Evolutionary conservation across 1,140 invertebrate species (phyloP), one percentile per base, ranked within the genome.

Genomic region (Scaptomyza montana): DNA sequence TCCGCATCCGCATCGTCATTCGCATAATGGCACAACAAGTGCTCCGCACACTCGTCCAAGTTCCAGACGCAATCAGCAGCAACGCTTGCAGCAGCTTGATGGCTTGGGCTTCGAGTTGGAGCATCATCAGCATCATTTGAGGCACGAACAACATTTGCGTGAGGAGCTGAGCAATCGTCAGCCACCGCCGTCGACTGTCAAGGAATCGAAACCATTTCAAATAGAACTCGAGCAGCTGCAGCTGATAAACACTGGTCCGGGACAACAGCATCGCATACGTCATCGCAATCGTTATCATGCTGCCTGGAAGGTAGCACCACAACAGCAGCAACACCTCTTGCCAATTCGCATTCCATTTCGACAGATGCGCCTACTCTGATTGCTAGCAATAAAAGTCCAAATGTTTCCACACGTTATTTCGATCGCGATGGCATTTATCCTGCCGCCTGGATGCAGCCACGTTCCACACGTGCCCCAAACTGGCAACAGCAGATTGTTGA

Each of bases 261-360:
- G 76, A 8, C 54, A 89, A 47, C 84, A 89, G 47, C 84, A 89
- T 56, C 84, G 90, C 49, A 75, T 89, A 66, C 73, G 84, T 9
- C 84, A 89, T 49, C 86, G 90, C 39, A 89, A 89, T 62, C 84
- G 80, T 0, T 86, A 90, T 43, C 84, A 89, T 45, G 28, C 63
- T 39, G 79, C 66, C 64, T 89, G 84, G 84, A 74, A 89, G 60
- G 84, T 90, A 0, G 80, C 86, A 33, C 84, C 77, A 39, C 80
- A 19, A 57, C 56, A 49, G 6, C 41, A 19, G 28, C 68, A 12
- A 28, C 55, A 13, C 10, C 21, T 3, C 5, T 1, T 33, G 28
- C 2, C 28, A 25, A 28, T 0, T 21, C 46, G 4, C 5, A 0
- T 33, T 0, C 2, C 28, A 25, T 36, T 0, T 21, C 46, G 4